These are phyloP conservation scores for Centropristis striata DNA, from an alignment of 2,113 vertebrate genomes.

Conservation along the genomic window DNA sequence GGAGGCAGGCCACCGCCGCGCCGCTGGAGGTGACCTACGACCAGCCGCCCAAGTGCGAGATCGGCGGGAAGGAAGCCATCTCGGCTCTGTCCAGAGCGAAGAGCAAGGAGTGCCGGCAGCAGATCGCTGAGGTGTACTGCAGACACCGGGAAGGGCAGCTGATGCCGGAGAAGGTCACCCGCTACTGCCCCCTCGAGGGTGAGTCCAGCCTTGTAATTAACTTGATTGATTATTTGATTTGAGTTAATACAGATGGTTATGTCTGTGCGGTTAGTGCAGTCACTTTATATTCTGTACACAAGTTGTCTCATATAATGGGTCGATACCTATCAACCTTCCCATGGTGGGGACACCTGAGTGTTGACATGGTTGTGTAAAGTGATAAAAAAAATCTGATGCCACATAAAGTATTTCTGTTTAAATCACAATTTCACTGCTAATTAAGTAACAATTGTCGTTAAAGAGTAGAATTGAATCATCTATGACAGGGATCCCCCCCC, in stretches of 20 bases:
- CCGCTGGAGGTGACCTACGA: slow-evolving; percentile 88
- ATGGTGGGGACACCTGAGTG: background rate
- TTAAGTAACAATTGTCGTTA: no score
- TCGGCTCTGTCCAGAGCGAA: slow-evolving; percentile 94
- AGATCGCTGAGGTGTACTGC: slow-evolving; percentile 94
- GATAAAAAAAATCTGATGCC: no score
- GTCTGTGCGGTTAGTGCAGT: slow-evolving; percentile 1
- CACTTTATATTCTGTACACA: slow-evolving; percentile 47
- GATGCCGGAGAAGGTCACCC: slow-evolving; percentile 95
- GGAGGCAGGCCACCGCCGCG: slow-evolving; percentile 65
- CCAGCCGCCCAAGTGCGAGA: slow-evolving; percentile 92
- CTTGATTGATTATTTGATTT: slow-evolving; percentile 47
- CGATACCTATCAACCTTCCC: slow-evolving; percentile 5
- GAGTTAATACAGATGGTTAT: slow-evolving; percentile 17
- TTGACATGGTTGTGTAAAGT: background rate
- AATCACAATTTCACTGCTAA: no score
- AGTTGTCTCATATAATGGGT: slow-evolving; percentile 6
- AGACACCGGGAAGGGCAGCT: slow-evolving; percentile 92
- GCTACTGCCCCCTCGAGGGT: slow-evolving; percentile 96
- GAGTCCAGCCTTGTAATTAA: slow-evolving; percentile 71
- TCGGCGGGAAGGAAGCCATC: slow-evolving; percentile 96
- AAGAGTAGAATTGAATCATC: no score
- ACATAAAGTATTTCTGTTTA: no score
- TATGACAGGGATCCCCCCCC: no score
- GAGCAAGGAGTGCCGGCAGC: slow-evolving; percentile 92